Base-by-base conservation (phyloP, 64 coral and sea anemone species). In the Porites australiensis region DNA sequence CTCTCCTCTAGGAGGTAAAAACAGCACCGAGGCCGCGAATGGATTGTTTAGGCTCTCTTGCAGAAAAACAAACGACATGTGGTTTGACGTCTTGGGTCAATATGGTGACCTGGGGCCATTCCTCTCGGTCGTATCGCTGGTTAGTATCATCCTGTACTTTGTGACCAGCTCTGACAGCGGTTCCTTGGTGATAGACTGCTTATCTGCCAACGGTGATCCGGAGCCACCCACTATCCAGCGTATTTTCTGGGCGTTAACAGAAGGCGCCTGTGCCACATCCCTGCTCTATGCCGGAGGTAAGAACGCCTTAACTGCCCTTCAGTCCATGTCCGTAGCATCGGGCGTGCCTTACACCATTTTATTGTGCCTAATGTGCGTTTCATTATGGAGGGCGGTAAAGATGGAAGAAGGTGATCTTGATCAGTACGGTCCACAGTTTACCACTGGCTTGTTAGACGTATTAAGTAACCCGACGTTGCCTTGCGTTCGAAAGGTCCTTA, bases 11-110 rank as follows among this genome's bases (percentile, higher is more conserved):
- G 90, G 89, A 61, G 90, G 90, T 7, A 54, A 0, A 3, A 54
- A 64, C 19, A 48, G 66, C 12, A 71, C 16, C 16, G n/a, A 70
- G 9, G 14, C 83, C 20, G 18, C 58, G 22, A 73, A 87, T 71
- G 65, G 65, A 4, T 11, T 87, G 83, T 87, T 75, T 51, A 69
- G 86, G 20, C 70, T 88, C 3, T 88, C 86, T 15, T 75, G 69
- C n/a, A 67, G 86, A 58, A 0, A 19, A 73, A 74, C 86, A 7
- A 59, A 59, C 13, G 73, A 77, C 20, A 88, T 88, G 86, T 88
- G 86, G 86, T 88, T 88, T 88, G 86, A 88, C 68, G 86, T 88
- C 0, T 75, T 88, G 86, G 70, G 45, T 44, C 86, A 88, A 72
- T 75, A 88, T 50, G 86, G 86, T 61, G 86, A 77, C 27, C 23